Evolutionary conservation across 2,113 vertebrate species (phyloP).

Genomic region (Mus pahari): DNA sequence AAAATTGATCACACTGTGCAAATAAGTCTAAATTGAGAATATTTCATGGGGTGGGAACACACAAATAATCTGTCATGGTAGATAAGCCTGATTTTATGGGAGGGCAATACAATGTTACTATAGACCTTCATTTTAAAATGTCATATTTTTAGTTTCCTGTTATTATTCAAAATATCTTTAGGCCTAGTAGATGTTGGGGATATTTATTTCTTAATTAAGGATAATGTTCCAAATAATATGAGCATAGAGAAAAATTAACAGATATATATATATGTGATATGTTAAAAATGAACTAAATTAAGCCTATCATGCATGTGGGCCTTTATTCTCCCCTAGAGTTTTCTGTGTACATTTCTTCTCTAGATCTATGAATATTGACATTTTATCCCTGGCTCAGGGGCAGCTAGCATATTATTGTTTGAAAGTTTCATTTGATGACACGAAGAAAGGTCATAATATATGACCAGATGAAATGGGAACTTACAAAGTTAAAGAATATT

Average conservation of each 20-base stretch:
- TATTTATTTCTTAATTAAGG: background rate
- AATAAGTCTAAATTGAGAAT: background rate
- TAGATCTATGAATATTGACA: too few relatives aligned
- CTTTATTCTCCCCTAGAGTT: background rate
- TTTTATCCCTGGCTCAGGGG: background rate
- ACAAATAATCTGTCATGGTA: too few relatives aligned
- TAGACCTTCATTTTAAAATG: background rate
- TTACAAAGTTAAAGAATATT: background rate
- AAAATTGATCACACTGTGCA: background rate
- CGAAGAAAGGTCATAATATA: background rate
- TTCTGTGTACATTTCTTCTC: background rate
- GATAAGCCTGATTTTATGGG: background rate
- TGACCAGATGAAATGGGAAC: background rate
- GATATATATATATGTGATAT: background rate
- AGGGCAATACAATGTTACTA: rapidly evolving
- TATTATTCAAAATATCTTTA: background rate
- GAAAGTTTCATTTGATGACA: background rate
- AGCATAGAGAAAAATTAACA: background rate
- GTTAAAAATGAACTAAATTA: background rate
- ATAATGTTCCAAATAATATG: background rate
- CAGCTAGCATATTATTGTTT: too few relatives aligned
- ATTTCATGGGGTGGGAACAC: background rate
- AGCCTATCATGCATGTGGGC: background rate
- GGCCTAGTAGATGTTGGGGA: background rate
- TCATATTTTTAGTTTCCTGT: background rate